Evolutionary conservation across 2,888 invertebrate species (phyloP), one percentile per base, ranked within the genome.

Genomic region (Hermodice carunculata): DNA sequence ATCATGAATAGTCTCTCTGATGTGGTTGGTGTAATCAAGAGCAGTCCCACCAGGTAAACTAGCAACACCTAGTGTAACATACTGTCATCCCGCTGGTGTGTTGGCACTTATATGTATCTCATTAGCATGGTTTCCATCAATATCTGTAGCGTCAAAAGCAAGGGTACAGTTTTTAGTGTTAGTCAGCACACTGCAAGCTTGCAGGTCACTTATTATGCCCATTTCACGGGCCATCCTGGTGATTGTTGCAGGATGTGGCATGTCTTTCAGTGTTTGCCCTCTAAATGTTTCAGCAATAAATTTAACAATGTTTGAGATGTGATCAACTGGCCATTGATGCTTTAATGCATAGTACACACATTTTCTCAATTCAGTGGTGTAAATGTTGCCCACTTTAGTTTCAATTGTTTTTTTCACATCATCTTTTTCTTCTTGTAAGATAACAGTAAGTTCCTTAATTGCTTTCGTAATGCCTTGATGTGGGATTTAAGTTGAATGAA

Each of bases 161-260:
- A 59, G 14, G 6, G 29, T 52, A 24, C 26, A 31, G 28, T 58
- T 26, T 17, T n/a, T 17, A 29, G 17, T 19, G 3, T 19, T 17
- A 22, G 34, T 6, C 31, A 51, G 32, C 1, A 34, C 34, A 1
- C 51, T 6, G n/a, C 32, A 48, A 26, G 37, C 26, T 24, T 59
- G 46, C 6, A 59, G 28, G 49, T 59, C 59, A 3, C 22, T 26
- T 24, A 59, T 51, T n/a, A 34, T 14, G 5, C 59, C 59, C 49
- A 59, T n/a, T 29, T 59, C 59, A 34, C 29, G 26, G 14, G 28
- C 42, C 57, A 57, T 57, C 28, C 29, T 42, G 28, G 26, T 19
- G 11, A 44, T 31, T 6, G 57, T 44, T 26, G 42, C 43, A 8
- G 26, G 24, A 24, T 28, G 24, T 28, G 56, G 56, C 40, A 43